Evolutionary conservation across 2,888 invertebrate species (phyloP).

Genomic region (Agriopis aurantiaria): DNA sequence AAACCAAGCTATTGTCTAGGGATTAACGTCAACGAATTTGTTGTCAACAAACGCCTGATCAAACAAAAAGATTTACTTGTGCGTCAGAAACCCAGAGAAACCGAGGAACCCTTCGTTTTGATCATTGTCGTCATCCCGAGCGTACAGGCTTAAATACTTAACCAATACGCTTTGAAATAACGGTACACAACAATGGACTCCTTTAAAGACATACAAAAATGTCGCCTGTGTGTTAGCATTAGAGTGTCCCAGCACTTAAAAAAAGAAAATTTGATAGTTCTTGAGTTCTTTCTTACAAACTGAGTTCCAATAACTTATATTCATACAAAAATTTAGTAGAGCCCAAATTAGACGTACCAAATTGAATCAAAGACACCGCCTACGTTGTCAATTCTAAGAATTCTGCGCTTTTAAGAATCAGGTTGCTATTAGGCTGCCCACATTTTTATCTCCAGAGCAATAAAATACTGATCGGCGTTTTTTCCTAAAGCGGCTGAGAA

Average conservation of each 20-base stretch:
- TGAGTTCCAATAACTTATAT: neutral
- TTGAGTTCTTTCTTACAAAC: neutral
- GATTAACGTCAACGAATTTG: constrained; percentile 85
- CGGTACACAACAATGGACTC: constrained; percentile 51
- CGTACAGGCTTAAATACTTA: constrained; percentile 71
- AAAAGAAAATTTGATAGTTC: neutral
- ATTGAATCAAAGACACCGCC: constrained; percentile 6
- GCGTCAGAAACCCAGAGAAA: constrained; percentile 66
- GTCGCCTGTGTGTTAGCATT: constrained; percentile 3
- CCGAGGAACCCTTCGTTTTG: constrained; percentile 72
- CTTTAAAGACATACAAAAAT: constrained; percentile 37
- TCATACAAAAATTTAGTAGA: neutral
- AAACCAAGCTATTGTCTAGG: constrained; percentile 80
- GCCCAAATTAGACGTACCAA: neutral
- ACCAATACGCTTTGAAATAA: constrained; percentile 60
- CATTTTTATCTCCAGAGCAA: constrained; percentile 23
- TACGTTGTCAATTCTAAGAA: constrained; percentile 12
- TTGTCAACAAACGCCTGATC: constrained; percentile 84
- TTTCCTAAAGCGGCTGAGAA: constrained; percentile 40
- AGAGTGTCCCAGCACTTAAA: neutral
- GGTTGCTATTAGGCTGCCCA: constrained; percentile 10
- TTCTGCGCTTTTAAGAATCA: constrained; percentile 43
- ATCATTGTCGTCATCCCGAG: constrained; percentile 68
- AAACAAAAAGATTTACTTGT: constrained; percentile 78
- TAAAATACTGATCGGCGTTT: constrained; percentile 35